Evolutionary conservation across 2,888 invertebrate genomes (phyloP).

Genomic region (Spilosoma lubricipeda): DNA sequence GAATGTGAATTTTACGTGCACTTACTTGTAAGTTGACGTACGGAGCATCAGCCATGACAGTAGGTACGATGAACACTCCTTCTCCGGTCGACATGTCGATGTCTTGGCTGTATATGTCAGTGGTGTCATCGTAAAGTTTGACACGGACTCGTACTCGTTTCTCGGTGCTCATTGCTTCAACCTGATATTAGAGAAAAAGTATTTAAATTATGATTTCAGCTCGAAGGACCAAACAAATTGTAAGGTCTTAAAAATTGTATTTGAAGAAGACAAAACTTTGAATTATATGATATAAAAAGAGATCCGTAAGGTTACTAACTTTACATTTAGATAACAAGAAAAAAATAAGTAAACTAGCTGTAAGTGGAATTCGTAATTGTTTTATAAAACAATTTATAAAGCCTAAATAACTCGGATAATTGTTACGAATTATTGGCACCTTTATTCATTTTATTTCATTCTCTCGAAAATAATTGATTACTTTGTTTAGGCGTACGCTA

Average conservation of each 20-base stretch:
- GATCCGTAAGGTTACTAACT: too few species aligned
- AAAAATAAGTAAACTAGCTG: too few species aligned
- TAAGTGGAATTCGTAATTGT: too few species aligned
- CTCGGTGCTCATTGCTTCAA: constrained; percentile 90
- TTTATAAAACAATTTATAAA: too few species aligned
- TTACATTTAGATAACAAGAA: too few species aligned
- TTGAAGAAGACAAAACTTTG: too few species aligned
- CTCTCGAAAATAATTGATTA: too few species aligned
- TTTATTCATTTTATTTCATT: too few species aligned
- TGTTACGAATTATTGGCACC: too few species aligned
- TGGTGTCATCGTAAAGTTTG: constrained; percentile 89
- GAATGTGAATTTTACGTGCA: constrained; percentile 17
- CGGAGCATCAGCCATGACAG: constrained; percentile 89
- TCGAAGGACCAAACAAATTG: neutral
- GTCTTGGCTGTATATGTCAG: constrained; percentile 90
- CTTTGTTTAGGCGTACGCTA: too few species aligned
- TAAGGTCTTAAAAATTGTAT: neutral
- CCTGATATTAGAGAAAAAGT: constrained; percentile 67
- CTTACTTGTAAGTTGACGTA: constrained; percentile 88
- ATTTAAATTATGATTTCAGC: neutral
- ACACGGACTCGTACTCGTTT: constrained; percentile 88
- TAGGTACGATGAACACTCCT: constrained; percentile 89
- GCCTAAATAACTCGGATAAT: too few species aligned
- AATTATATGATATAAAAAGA: too few species aligned
- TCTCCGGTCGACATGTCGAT: constrained; percentile 89